Evolutionary conservation across 2,797 vertebrate species (phyloP), one percentile per base, ranked within the genome.

Genomic region (Arnoldichthys spilopterus): DNA sequence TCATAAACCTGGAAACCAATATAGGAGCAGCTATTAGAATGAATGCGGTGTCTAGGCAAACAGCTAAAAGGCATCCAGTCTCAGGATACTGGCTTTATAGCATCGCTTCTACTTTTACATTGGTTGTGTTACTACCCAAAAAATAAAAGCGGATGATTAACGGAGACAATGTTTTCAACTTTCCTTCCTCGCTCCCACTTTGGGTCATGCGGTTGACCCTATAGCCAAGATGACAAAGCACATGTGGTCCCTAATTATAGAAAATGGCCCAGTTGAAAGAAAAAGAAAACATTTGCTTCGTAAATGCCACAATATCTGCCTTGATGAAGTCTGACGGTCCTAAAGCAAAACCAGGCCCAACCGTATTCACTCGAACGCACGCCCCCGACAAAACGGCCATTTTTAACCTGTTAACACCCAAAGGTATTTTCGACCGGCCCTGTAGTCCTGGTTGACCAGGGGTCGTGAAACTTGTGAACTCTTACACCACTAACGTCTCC

Each of bases 401-500:
- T 43, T 71, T 76, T 43, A 74, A 71, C 75, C 72, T 64, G 67
- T 67, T 84, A 58, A 75, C 78, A 20, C 80, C 74, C 70, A 49
- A 73, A 66, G 79, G 64, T 83, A 84, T 30, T 72, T 79, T n/a
- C 51, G n/a, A 13, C 22, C 20, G 9, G 28, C 30, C 47, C 32
- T 28, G 53, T 32, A 77, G 58, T 53, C 18, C 34, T 74, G 53
- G 12, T 74, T 34, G 20, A 62, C n/a, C 71, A 67, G 66, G 85
- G 62, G 28, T 64, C 68, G 70, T 79, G 72, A 80, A 76, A 81
- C 89, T 85, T 72, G 80, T 79, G 83, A 78, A 78, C 77, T 51
- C 20, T 62, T 56, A 34, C 73, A 84, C 77, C 80, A 74, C 85
- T 76, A 82, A 84, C 84, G 76, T 79, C 81, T 87, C 72, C 82